phyloP scores from a whole-genome alignment of 2,888 invertebrate genomes.

The Neoaliturus tenellus region DNA sequence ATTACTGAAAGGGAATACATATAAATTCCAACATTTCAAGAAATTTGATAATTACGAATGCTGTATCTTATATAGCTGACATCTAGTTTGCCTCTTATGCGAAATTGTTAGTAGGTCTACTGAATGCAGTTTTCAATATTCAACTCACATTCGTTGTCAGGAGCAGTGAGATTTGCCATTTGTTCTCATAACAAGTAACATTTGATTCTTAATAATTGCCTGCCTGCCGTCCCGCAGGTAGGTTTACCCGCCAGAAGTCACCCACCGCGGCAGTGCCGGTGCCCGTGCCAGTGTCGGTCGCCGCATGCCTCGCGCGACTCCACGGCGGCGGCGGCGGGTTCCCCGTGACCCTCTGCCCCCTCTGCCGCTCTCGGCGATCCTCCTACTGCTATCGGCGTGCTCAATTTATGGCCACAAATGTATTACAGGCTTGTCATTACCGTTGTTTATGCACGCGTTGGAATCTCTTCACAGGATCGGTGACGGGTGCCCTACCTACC shows the following conservation, averaged over 20 bases:
- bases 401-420: conserved; percentile 2
- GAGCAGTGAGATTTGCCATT: too few species aligned
- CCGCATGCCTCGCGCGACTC: neutral
- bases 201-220: too few species aligned
- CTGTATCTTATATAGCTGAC: too few species aligned
- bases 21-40: too few species aligned
- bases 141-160: too few species aligned
- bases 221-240: too few species aligned
- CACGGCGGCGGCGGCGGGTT: neutral
- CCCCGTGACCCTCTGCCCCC: conserved; percentile 45
- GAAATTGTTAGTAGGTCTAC: too few species aligned
- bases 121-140: neutral
- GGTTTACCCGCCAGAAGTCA: too few species aligned
- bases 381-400: neutral
- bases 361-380: neutral
- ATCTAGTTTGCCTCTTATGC: too few species aligned
- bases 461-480: neutral
- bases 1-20: too few species aligned
- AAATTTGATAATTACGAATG: too few species aligned
- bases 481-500: neutral
- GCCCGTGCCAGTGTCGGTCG: neutral
- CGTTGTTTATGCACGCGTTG: conserved; percentile 12
- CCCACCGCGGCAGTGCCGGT: neutral
- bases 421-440: conserved; percentile 47
- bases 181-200: too few species aligned